Conservation (phyloP, 2,797 vertebrate species). For the Chrysolophus pictus region DNA sequence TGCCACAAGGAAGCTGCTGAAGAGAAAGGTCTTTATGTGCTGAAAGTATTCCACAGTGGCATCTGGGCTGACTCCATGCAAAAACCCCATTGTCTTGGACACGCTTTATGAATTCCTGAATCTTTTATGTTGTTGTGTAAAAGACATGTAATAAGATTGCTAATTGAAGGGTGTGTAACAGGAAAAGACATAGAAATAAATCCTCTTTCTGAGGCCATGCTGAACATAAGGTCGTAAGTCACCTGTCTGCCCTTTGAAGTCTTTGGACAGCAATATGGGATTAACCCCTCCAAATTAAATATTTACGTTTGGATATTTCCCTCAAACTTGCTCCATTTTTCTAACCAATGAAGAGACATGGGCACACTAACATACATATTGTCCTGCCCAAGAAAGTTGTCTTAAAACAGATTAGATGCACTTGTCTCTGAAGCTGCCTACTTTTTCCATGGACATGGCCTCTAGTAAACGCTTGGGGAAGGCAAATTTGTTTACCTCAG, state of each 20-base stretch:
- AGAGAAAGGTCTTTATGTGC: not conserved
- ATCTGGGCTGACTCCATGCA: not conserved
- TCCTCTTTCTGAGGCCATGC: not conserved
- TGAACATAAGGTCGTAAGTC: not conserved
- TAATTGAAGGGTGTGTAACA: not conserved
- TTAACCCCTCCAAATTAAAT: too few species aligned
- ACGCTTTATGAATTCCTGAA: not conserved
- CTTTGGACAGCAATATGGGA: not conserved
- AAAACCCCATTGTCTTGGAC: not conserved
- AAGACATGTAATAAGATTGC: not conserved
- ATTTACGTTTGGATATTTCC: not conserved
- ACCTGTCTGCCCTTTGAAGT: not conserved
- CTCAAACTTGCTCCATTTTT: not conserved
- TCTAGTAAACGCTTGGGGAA: too few species aligned
- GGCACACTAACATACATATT: too few species aligned
- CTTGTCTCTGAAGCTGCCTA: not conserved
- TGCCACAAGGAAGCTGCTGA: not conserved
- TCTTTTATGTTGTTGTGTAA: too few species aligned
- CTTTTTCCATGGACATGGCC: not conserved
- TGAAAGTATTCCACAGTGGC: not conserved
- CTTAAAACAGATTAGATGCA: not conserved
- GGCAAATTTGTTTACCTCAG: too few species aligned
- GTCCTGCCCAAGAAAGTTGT: not conserved
- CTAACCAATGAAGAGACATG: not conserved
- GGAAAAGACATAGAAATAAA: not conserved